Evolutionary conservation across 2,888 invertebrate genomes (phyloP).

Genomic region (Taphrorychus bicolor): DNA sequence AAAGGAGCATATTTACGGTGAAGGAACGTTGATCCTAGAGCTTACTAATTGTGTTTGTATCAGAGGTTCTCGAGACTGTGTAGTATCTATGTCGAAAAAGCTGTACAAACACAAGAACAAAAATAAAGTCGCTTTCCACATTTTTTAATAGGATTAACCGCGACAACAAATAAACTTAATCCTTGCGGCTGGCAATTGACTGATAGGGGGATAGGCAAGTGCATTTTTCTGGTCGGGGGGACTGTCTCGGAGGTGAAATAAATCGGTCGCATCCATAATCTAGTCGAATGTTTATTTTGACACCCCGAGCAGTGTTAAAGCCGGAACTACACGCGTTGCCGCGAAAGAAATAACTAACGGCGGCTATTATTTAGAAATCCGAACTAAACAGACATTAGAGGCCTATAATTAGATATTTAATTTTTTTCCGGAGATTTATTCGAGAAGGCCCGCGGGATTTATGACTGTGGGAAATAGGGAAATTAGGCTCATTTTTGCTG

Average conservation of each 20-base stretch:
- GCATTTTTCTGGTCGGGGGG: conserved; percentile 22
- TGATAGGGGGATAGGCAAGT: conserved; percentile 18
- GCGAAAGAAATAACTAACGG: conserved; percentile 27
- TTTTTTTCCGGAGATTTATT: conserved; percentile 30
- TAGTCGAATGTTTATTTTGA: conserved; percentile 33
- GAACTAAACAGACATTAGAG: conserved; percentile 24
- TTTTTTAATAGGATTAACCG: background rate
- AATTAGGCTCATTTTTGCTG: conserved; percentile 27
- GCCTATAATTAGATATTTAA: conserved; percentile 37
- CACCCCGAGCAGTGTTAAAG: conserved; percentile 30
- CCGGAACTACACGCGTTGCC: conserved; percentile 16
- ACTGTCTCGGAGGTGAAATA: conserved; percentile 18
- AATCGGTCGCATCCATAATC: conserved; percentile 29
- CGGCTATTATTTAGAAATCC: conserved; percentile 25
- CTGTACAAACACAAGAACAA: background rate
- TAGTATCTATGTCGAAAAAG: background rate
- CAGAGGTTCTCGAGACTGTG: background rate
- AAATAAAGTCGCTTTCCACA: background rate
- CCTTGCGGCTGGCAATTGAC: background rate
- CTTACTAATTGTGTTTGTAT: too few relatives aligned
- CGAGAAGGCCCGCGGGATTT: conserved; percentile 3
- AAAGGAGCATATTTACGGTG: too few relatives aligned
- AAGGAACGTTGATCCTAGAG: too few relatives aligned
- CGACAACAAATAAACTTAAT: background rate
- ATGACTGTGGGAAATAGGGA: conserved; percentile 18